Percentiles rank a stretch among this genome's conserved stretches.
Evolutionary conservation across 2,113 vertebrate genomes (phyloP).

Genomic region (Mesocricetus auratus): DNA sequence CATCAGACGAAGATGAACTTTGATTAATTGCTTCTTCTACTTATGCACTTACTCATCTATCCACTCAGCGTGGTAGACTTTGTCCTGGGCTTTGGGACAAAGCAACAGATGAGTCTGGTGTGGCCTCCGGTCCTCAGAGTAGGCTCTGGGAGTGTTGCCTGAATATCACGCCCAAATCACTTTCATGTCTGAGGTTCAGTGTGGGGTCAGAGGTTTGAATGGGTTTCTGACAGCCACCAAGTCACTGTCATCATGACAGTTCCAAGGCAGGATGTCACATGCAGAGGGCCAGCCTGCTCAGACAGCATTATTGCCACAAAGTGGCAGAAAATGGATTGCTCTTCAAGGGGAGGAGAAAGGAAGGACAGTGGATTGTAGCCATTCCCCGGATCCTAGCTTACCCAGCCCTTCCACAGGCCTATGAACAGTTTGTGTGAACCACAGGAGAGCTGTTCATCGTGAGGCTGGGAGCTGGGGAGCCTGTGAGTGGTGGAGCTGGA

Average conservation of each 20-base stretch:
- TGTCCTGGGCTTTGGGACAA: background rate
- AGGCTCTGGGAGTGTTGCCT: background rate
- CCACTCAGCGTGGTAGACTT: background rate
- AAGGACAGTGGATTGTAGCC: background rate
- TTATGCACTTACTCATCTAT: background rate
- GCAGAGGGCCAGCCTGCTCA: background rate
- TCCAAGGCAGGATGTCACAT: background rate
- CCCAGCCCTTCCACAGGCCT: background rate
- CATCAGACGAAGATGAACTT: background rate
- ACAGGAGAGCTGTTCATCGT: background rate
- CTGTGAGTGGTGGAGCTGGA: background rate
- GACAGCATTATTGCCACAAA: background rate
- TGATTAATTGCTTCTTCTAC: background rate
- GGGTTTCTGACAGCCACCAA: background rate
- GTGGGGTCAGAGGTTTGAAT: background rate
- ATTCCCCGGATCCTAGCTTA: background rate
- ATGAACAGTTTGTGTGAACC: background rate
- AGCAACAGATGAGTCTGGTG: background rate
- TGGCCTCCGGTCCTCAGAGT: background rate
- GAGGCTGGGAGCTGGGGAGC: background rate
- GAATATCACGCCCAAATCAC: background rate
- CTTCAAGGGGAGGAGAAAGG: background rate
- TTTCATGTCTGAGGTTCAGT: background rate
- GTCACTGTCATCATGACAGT: background rate
- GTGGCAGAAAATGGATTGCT: background rate